These are phyloP conservation scores for Cyprinodon variegatus DNA, from an alignment of 2,113 vertebrate genomes.

Conservation along the genomic window DNA sequence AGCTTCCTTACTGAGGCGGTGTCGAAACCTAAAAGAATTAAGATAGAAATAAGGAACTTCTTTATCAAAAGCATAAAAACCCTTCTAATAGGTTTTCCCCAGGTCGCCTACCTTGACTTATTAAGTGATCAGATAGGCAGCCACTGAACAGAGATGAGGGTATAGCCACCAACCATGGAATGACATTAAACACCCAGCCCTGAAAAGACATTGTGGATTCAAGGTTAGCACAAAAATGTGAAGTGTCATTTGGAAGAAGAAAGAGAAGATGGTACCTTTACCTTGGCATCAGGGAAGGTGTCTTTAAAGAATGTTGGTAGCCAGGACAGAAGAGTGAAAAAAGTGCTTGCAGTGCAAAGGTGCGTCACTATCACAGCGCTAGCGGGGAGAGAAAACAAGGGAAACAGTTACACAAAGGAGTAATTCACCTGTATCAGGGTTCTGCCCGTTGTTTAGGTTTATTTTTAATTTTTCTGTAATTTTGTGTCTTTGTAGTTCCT, in stretches of 20 bases:
- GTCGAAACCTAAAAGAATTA: conserved; percentile 82
- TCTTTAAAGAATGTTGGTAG: conserved; percentile 96
- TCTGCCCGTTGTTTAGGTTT: too few species aligned
- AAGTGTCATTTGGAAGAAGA: neutral
- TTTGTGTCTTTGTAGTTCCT: too few species aligned
- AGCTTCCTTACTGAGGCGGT: conserved; percentile 89
- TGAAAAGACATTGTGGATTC: conserved; percentile 56
- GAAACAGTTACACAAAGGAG: conserved; percentile 5
- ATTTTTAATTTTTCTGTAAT: too few species aligned
- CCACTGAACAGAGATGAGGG: conserved; percentile 90
- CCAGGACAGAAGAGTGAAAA: conserved; percentile 96
- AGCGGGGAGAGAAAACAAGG: conserved; percentile 20
- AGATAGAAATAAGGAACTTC: conserved; percentile 5
- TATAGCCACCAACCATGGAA: conserved; percentile 95
- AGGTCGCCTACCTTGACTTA: conserved; percentile 84
- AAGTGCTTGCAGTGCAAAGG: conserved; percentile 89
- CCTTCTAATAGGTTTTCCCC: neutral
- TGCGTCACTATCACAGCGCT: conserved; percentile 93
- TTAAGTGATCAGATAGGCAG: conserved; percentile 91
- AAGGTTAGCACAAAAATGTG: neutral
- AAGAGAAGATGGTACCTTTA: conserved; percentile 56
- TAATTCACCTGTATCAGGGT: neutral
- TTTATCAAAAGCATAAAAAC: neutral
- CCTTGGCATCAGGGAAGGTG: conserved; percentile 92
- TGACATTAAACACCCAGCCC: conserved; percentile 97